phyloP scores from a whole-genome alignment of 2,113 vertebrate genomes.

The Cercocebus atys region DNA sequence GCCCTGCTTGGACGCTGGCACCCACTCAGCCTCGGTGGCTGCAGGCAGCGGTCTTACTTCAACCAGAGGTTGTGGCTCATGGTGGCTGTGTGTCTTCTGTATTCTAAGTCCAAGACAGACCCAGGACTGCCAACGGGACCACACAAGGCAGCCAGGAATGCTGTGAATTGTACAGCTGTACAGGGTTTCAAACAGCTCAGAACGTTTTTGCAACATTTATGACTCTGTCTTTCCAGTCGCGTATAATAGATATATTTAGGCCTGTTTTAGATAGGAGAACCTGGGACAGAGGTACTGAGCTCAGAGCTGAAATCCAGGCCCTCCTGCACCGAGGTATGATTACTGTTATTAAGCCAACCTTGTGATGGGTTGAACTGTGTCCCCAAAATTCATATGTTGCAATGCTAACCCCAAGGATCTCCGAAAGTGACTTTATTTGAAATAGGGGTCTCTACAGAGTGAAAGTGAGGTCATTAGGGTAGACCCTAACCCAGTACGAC shows the following conservation, averaged over 20 bases:
- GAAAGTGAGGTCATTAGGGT: no score
- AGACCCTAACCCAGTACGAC: no score
- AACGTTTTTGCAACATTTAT: rapidly evolving
- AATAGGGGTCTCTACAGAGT: not conserved
- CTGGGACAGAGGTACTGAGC: rapidly evolving
- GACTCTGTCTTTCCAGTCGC: not conserved
- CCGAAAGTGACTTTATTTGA: not conserved
- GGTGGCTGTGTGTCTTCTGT: not conserved
- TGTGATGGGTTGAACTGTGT: not conserved
- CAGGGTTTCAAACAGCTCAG: no score
- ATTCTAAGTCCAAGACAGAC: not conserved
- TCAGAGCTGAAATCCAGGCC: no score
- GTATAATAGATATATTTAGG: no score
- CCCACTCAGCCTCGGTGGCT: rapidly evolving
- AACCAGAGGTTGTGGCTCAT: not conserved
- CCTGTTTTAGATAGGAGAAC: no score
- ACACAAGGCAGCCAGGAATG: no score
- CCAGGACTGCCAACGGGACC: rapidly evolving
- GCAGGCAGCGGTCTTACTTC: not conserved
- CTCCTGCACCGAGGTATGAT: no score
- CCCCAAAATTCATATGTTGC: not conserved
- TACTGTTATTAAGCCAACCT: not conserved
- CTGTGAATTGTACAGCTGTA: no score
- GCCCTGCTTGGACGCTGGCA: rapidly evolving
- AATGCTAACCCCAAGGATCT: no score